Evolutionary conservation across 2,113 vertebrate species (phyloP), one percentile per base, ranked within the genome.

Genomic region (Bufo bufo): DNA sequence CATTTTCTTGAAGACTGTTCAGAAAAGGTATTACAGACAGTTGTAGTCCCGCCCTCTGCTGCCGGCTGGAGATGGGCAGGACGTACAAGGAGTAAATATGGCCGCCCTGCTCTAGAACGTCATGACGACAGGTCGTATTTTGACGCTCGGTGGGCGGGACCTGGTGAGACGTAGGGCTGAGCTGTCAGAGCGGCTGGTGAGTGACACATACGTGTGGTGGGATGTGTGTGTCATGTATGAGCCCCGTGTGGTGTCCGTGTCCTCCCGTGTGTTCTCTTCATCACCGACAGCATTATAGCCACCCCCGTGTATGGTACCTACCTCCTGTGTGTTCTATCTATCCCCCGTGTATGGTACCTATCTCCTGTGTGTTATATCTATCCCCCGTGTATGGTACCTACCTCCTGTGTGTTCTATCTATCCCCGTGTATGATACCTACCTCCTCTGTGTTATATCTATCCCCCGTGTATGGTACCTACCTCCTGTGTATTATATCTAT

Each of bases 131-230:
- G 10, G 66, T n/a, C n/a, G 71, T 16, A 7, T 4, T 12, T 23
- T n/a, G 33, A 3, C 43, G 56, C 52, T 19, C 20, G 19, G 58
- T 49, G 59, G 85, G 74, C 19, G 75, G 75, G 14, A 59, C 63
- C 7, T 0, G 12, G n/a, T 54, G 49, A 59, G 54, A 54, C n/a
- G 84, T 20, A 59, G 69, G 56, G 65, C 20, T 45, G 47, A 66
- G 75, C 85, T 86, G 85, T 86, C 85, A 86, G 56, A 52, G 85
- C 13, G 58, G 72, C 58, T 6, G 84, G 75, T 86, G 47, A 65
- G 75, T 61, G 84, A 14, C 19, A 58, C n/a, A 4, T 50, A 9
- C 7, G 47, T 71, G 20, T 43, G n/a, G 14, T 56, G 6, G 71
- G 63, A 12, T n/a, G 50, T 58, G 2, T 71, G 82, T 71, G 3